Base-by-base conservation (phyloP, 1,140 invertebrate genomes). In the Luehdorfia chinensis region DNA sequence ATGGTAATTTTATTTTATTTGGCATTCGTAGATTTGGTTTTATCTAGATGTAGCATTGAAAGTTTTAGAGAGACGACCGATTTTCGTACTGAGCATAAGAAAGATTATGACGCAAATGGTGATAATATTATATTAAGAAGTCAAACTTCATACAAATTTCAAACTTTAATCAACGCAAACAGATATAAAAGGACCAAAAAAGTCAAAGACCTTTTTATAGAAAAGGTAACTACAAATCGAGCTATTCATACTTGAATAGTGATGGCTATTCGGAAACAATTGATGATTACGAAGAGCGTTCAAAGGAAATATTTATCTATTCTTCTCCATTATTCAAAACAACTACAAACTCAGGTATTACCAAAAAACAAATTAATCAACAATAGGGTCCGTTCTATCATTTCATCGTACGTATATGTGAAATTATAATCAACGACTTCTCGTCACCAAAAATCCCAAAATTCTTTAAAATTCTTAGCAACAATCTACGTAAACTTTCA, bases 381-480 rank as follows among this genome's bases (percentile, higher is more conserved):
- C 31, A 32, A 34, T n/a, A 48, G n/a, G 66, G 66, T 7, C 47
- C 57, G 1, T 64, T 61, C 33, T 63, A 56, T 14, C 44, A 63
- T 39, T 63, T 63, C 6, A 7, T 60, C 2, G 25, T 52, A 16
- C 44, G 61, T 14, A 47, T 70, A 5, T 66, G 52, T 33, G 25
- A 44, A 12, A 28, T 47, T 4, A 14, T 63, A 4, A n/a, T 61
- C 4, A 50, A 45, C 4, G 43, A 54, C 15, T 50, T 63, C n/a
- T 16, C 36, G 28, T 1, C 1, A 8, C 12, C 27, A 19, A 49
- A 28, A 43, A 49, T 55, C 5, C 39, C 36, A 6, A 45, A 31
- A 14, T 60, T 57, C 13, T 59, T 63, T 18, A 27, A 16, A 13
- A 37, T 59, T 6, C 19, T 70, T 25, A 39, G 50, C 12, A 46